Conservation (phyloP, 2,888 invertebrate genomes). For the Drosophila suboccidentalis region DNA sequence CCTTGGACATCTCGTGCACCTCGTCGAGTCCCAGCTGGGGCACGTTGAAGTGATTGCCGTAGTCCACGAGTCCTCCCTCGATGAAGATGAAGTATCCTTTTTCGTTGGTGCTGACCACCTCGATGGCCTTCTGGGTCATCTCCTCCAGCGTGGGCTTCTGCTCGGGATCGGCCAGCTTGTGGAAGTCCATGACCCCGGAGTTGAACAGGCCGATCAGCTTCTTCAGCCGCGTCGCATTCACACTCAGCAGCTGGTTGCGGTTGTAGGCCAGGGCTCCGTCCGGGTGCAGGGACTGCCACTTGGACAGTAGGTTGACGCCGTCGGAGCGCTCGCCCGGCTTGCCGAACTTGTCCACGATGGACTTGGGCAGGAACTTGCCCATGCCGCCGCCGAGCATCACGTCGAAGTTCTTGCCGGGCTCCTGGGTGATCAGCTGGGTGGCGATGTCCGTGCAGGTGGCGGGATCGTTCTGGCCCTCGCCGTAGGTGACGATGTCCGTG, state of each 20-base stretch:
- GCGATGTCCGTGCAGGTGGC: slow-evolving; percentile 90
- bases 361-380: slow-evolving; percentile 72
- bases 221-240: slow-evolving; percentile 85
- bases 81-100: slow-evolving; percentile 91
- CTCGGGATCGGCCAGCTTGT: slow-evolving; percentile 85
- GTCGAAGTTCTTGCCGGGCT: slow-evolving; percentile 89
- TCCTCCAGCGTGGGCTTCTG: slow-evolving; percentile 88
- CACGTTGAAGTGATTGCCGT: slow-evolving; percentile 88
- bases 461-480: slow-evolving; percentile 83
- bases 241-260: slow-evolving; percentile 73
- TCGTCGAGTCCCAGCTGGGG: slow-evolving; percentile 91
- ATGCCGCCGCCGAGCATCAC: slow-evolving; percentile 86
- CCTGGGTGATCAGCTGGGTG: slow-evolving; percentile 88
- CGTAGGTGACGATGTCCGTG: slow-evolving; percentile 86
- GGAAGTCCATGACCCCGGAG: slow-evolving; percentile 87
- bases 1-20: slow-evolving; percentile 90
- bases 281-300: slow-evolving; percentile 87
- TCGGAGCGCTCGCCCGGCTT: slow-evolving; percentile 87
- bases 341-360: slow-evolving; percentile 87
- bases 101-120: slow-evolving; percentile 86
- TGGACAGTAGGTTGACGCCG: slow-evolving; percentile 88
- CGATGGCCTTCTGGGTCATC: slow-evolving; percentile 89
- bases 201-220: slow-evolving; percentile 87
- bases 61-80: slow-evolving; percentile 87
- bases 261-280: slow-evolving; percentile 83